Evolutionary conservation across 2,888 invertebrate genomes (phyloP), one percentile per base, ranked within the genome.

Genomic region (Drosophila colorata): DNA sequence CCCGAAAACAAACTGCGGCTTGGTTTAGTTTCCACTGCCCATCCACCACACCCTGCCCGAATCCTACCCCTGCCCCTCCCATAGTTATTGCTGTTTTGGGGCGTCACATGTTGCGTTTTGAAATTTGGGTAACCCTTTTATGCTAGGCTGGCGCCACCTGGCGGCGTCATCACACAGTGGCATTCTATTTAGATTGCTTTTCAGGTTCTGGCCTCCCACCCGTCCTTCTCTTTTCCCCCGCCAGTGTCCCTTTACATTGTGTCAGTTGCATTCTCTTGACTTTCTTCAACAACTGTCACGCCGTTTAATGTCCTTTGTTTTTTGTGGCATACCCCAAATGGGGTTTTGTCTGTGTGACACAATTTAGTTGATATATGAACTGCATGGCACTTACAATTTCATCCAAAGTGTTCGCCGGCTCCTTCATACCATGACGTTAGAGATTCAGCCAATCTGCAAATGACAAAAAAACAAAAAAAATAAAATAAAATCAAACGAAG

Each of bases 341-440:
- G 47, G 18, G 25, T 43, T 20, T 25, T 57, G 44, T 56, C 20
- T 53, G 14, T 67, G 52, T 58, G 41, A 33, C 53, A 35, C 49
- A 69, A 31, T 51, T 33, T 44, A 55, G 68, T 68, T 68, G 59
- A 64, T 52, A 58, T 61, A 60, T 44, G 48, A 59, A 58, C 66
- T 71, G 67, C 59, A 53, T 37, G 46, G 69, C 72, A 94, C 95
- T 93, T 93, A 96, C 96, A 95, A 95, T 94, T 94, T 96, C 95
- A 94, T 95, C 95, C 93, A 95, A 95, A 93, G 95, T 95, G 94
- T 95, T 95, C 94, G 95, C 95, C 93, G 95, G 95, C 94, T 96
- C 96, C 96, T 96, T 96, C 96, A 96, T 96, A 95, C 95, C 95
- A 96, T 95, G 94, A 95, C 95, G 93, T 94, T 88, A 60, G 80